Evolutionary conservation across 2,888 invertebrate species (phyloP).

Genomic region (Eupsilia transversa): DNA sequence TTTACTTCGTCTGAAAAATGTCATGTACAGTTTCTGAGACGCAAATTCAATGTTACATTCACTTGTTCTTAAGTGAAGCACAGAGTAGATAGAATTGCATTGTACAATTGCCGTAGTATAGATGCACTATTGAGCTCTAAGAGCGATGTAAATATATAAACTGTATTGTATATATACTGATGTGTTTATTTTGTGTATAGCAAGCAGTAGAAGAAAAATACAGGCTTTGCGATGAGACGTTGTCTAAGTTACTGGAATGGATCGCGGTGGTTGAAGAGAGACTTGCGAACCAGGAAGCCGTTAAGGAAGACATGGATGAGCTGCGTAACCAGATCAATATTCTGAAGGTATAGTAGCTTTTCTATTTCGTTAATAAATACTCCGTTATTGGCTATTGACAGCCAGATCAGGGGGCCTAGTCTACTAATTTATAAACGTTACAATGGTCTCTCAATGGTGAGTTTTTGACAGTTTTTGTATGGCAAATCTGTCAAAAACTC

Average conservation of each 20-base stretch:
- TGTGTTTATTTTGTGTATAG: slow-evolving; percentile 88
- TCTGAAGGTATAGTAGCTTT: slow-evolving; percentile 92
- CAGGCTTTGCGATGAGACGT: slow-evolving; percentile 96
- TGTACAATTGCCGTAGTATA: slow-evolving; percentile 73
- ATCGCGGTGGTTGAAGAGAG: slow-evolving; percentile 95
- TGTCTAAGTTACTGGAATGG: slow-evolving; percentile 96
- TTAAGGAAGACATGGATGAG: slow-evolving; percentile 96
- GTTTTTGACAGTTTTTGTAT: too few relatives aligned
- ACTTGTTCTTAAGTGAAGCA: slow-evolving; percentile 66
- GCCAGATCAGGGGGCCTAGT: too few relatives aligned
- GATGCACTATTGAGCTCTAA: slow-evolving; percentile 62
- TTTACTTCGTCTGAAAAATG: slow-evolving; percentile 35
- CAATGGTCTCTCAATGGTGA: too few relatives aligned
- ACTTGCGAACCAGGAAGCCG: slow-evolving; percentile 95
- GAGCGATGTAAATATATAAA: slow-evolving; percentile 62
- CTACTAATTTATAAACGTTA: too few relatives aligned
- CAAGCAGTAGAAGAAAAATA: slow-evolving; percentile 99
- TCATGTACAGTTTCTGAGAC: slow-evolving; percentile 57
- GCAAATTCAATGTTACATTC: slow-evolving; percentile 43
- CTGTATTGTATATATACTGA: slow-evolving; percentile 40
- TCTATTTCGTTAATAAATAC: neutral
- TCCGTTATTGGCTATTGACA: too few relatives aligned
- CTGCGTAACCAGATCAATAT: slow-evolving; percentile 96
- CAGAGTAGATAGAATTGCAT: slow-evolving; percentile 73
- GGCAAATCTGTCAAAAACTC: too few relatives aligned